Base-by-base conservation (phyloP, 2,888 invertebrate species). In the Gasteruption jaculator region DNA sequence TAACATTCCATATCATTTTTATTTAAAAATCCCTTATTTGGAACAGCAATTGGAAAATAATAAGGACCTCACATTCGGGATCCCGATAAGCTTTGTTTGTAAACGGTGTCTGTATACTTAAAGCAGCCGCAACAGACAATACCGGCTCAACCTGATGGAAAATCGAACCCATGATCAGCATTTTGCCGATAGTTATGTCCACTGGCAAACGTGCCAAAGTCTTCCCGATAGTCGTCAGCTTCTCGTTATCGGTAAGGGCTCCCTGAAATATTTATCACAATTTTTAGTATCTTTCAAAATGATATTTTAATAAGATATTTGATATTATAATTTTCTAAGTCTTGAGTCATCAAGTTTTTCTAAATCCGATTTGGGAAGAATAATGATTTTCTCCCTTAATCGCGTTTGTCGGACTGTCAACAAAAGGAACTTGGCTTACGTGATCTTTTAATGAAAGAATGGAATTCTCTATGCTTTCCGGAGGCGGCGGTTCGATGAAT, bases 111-210 rank as follows among this genome's bases (percentile, higher is more conserved):
- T 96, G 91, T 3, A 99, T 89, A 50, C 94, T 95, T 45, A 99
- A 74, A 1, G 90, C 87, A 1, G 96, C 91, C 0, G 96, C 89
- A 18, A 96, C 70, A 0, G 92, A 91, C 5, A 99, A 73, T 10
- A 94, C 85, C 0, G 94, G 86, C 60, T 92, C 88, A 0, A 91
- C 80, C 57, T 93, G 88, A 47, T 90, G 81, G 46, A 94, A 92
- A 5, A 93, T 81, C 1, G 89, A 87, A 1, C 93, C 94, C 75
- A 92, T 80, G 15, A 96, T 86, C 24, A 97, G 74, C 80, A 99
- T 94, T 75, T 99, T 99, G 1, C 96, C 96, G 39, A 99, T 81
- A 0, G 86, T 81, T 38, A 99, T 86, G 64, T 99, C 96, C 1
- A 99, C 92, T 0, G 99, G 99, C 12, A 99, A 73, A 64, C 84